phyloP scores from a whole-genome alignment of 2,113 vertebrate species.

The Phylloscopus whistleri region DNA sequence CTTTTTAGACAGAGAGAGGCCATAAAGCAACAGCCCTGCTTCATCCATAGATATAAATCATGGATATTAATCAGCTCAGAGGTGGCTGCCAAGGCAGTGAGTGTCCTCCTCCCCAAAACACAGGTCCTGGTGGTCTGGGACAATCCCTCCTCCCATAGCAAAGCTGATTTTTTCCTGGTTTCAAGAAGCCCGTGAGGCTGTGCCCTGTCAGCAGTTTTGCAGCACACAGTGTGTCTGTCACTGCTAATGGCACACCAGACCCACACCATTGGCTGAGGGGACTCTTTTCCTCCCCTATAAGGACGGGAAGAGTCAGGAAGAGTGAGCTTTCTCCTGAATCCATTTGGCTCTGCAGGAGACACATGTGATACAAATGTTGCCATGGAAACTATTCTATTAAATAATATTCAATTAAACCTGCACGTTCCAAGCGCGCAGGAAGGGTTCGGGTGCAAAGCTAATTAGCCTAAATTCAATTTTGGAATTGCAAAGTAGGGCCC shows the following conservation, averaged over 20 bases:
- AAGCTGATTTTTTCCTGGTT: not conserved
- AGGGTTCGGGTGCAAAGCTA: constrained; percentile 16
- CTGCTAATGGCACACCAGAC: not conserved
- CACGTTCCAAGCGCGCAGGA: not conserved
- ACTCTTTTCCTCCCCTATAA: not conserved
- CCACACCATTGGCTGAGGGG: not conserved
- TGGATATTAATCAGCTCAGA: not conserved
- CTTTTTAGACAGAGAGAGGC: not conserved
- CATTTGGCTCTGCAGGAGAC: constrained; percentile 16
- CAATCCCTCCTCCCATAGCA: not conserved
- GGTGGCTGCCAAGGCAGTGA: not conserved
- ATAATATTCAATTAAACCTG: constrained; percentile 51
- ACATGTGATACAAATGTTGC: constrained; percentile 45
- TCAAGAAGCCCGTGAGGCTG: not conserved
- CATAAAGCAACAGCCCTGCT: not conserved
- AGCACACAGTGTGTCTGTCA: not conserved
- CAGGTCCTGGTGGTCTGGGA: not conserved
- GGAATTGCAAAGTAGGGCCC: not conserved
- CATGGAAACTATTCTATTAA: constrained; percentile 62
- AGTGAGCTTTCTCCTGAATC: constrained; percentile 6
- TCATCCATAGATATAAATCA: accelerated
- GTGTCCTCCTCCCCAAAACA: not conserved
- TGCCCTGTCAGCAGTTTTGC: not conserved
- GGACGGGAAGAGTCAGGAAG: not conserved
- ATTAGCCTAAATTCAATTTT: constrained; percentile 32